phyloP scores from a whole-genome alignment of 2,797 vertebrate genomes.

The Centroberyx gerrardi region DNA sequence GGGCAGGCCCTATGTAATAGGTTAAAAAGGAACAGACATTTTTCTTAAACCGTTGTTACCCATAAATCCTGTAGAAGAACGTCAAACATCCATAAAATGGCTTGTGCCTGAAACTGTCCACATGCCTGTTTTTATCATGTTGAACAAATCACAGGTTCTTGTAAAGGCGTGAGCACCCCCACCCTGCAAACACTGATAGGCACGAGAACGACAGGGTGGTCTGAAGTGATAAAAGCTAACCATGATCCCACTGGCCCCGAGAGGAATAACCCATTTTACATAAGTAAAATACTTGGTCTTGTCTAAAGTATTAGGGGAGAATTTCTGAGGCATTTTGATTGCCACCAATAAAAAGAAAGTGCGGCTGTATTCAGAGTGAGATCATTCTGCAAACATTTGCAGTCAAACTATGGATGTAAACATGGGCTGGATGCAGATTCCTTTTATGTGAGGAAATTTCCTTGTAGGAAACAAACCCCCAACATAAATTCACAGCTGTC shows the following conservation, averaged over 20 bases:
- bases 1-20: constrained; percentile 32
- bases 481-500: constrained; percentile 36
- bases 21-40: constrained; percentile 47
- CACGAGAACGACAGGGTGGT: constrained; percentile 67
- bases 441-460: constrained; percentile 27
- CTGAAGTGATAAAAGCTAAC: constrained; percentile 53
- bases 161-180: constrained; percentile 44
- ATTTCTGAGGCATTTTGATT: constrained; percentile 24
- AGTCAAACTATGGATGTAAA: constrained; percentile 20
- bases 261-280: constrained; percentile 33
- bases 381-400: constrained; percentile 21
- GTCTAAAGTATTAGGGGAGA: background rate
- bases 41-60: constrained; percentile 40
- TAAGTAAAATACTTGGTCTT: constrained; percentile 18
- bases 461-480: constrained; percentile 22
- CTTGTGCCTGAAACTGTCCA: constrained; percentile 55
- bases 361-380: constrained; percentile 51
- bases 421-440: constrained; percentile 8
- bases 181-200: constrained; percentile 36
- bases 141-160: constrained; percentile 31
- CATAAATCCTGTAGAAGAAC: constrained; percentile 55
- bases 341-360: constrained; percentile 32
- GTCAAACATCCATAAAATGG: constrained; percentile 60
- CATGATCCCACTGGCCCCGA: constrained; percentile 36
- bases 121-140: constrained; percentile 53